Percentiles rank a stretch among this genome's conserved stretches.
These are phyloP conservation scores for Limnothrissa miodon DNA, from an alignment of 2,113 vertebrate genomes.

Conservation along the genomic window DNA sequence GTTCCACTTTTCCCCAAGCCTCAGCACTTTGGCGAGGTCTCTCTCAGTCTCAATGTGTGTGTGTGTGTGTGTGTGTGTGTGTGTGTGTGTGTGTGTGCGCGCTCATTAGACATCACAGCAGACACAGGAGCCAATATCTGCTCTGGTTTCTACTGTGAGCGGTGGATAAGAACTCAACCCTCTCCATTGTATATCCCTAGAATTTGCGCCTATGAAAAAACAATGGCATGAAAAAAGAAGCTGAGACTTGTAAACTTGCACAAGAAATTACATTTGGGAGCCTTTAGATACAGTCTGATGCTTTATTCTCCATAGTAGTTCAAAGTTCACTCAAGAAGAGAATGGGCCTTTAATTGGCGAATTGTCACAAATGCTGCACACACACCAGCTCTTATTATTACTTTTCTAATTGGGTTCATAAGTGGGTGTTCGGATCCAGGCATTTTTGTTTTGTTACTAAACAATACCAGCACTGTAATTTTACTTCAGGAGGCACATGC, in stretches of 20 bases:
- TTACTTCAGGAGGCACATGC: not conserved
- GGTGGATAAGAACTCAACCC: not conserved
- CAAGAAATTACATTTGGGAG: not conserved
- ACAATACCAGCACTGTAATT: not conserved
- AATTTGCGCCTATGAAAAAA: not conserved
- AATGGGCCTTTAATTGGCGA: not conserved
- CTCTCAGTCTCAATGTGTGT: not conserved
- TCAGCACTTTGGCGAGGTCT: conserved; percentile 56
- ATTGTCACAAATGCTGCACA: not conserved
- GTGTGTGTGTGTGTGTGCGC: not conserved
- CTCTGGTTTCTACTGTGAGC: not conserved
- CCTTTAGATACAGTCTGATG: not conserved
- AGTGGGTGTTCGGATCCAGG: not conserved
- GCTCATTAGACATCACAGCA: conserved; percentile 5
- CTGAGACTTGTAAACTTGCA: not conserved
- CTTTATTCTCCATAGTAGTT: not conserved
- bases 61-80: conserved; percentile 3
- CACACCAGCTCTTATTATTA: not conserved
- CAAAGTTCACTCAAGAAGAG: not conserved
- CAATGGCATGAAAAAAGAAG: not conserved
- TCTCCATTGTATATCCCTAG: not conserved
- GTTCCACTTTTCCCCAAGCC: conserved; percentile 57
- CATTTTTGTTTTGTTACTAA: not conserved
- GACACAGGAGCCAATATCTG: conserved; percentile 13
- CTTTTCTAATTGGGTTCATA: not conserved